Evolutionary conservation across 64 coral and sea anemone genomes (phyloP).

Genomic region (Montipora cactus): DNA sequence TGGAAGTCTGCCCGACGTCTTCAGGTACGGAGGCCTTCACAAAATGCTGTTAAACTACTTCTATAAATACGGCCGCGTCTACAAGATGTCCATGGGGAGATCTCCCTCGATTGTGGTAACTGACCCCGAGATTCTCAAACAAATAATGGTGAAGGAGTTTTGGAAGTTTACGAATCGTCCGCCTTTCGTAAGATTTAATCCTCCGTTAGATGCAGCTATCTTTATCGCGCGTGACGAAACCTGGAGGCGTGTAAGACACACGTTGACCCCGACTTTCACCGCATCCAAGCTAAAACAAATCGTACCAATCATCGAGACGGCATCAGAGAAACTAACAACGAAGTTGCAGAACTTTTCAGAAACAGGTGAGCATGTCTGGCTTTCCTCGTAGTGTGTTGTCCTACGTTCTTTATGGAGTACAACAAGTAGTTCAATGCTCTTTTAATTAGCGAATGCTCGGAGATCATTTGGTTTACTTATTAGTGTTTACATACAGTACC

Average conservation of each 20-base stretch:
- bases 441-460: too few relatives aligned
- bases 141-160: constrained; percentile 88
- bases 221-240: constrained; percentile 26
- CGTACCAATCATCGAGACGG: constrained; percentile 58
- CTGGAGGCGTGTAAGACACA: constrained; percentile 76
- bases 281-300: constrained; percentile 76
- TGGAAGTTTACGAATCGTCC: constrained; percentile 74
- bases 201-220: constrained; percentile 55
- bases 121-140: constrained; percentile 82
- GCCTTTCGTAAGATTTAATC: constrained; percentile 18
- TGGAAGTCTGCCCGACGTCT: constrained; percentile 64
- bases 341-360: constrained; percentile 58
- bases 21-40: constrained; percentile 75
- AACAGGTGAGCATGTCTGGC: constrained; percentile 33
- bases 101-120: constrained; percentile 56
- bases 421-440: too few relatives aligned
- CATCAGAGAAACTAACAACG: constrained; percentile 7
- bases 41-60: constrained; percentile 65
- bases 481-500: too few relatives aligned
- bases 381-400: too few relatives aligned
- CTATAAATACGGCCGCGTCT: constrained; percentile 73
- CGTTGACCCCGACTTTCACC: constrained; percentile 74
- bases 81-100: constrained; percentile 49
- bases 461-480: too few relatives aligned
- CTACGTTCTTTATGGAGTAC: too few relatives aligned